Conservation (phyloP, 1,140 invertebrate species). For the Calliphora vicina region DNA sequence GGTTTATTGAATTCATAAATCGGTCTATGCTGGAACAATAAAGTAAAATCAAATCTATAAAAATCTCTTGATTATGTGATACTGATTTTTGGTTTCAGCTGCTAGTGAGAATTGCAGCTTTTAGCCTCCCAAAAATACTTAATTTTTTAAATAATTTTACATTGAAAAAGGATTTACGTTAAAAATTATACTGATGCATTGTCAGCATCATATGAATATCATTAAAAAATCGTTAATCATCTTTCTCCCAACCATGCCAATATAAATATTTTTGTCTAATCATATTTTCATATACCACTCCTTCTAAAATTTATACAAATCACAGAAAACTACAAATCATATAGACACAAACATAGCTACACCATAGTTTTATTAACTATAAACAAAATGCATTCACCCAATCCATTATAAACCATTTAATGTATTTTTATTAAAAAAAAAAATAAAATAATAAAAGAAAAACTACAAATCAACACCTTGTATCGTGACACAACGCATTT, state of each 20-base stretch:
- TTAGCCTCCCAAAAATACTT: too few relatives aligned
- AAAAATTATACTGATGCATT: too few relatives aligned
- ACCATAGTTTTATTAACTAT: not conserved
- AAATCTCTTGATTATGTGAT: too few relatives aligned
- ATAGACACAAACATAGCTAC: not conserved
- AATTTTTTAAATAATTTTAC: too few relatives aligned
- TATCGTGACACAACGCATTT: slow-evolving; percentile 9
- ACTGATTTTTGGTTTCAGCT: too few relatives aligned
- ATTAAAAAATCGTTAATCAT: not conserved
- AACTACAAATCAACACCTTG: slow-evolving; percentile 30
- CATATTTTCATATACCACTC: not conserved
- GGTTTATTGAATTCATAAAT: too few relatives aligned
- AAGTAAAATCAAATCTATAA: too few relatives aligned
- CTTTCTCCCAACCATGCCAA: not conserved
- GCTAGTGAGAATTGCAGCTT: too few relatives aligned
- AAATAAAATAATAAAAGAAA: not conserved
- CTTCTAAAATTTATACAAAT: not conserved
- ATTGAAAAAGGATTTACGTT: too few relatives aligned
- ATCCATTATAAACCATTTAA: not conserved
- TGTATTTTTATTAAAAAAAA: not conserved
- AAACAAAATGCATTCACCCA: not conserved
- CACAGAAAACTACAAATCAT: not conserved
- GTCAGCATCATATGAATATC: too few relatives aligned
- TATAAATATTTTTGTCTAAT: not conserved
- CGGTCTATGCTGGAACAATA: too few relatives aligned